Conservation (phyloP, 2,888 invertebrate genomes). For the Mayetiola destructor region DNA sequence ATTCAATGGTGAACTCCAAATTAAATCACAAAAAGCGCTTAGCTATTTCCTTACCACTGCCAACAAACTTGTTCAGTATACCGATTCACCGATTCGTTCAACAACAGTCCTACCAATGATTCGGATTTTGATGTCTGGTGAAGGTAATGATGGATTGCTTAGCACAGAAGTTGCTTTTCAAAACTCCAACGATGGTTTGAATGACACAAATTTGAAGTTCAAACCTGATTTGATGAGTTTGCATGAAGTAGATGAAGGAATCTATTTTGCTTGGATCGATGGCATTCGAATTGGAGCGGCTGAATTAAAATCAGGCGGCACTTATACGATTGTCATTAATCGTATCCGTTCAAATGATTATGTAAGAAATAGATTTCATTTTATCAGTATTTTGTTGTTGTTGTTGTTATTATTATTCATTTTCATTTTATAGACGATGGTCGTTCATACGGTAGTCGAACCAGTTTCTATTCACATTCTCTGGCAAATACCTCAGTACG, state of each 20-base stretch:
- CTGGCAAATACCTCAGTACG: conserved; percentile 74
- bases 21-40: conserved; percentile 25
- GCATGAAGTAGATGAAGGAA: conserved; percentile 25
- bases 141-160: conserved; percentile 14
- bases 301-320: conserved; percentile 45
- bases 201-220: conserved; percentile 13
- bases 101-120: conserved; percentile 29
- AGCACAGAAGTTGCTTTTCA: conserved; percentile 14
- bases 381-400: background rate
- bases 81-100: conserved; percentile 27
- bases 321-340: conserved; percentile 44
- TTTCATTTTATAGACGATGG: conserved; percentile 27
- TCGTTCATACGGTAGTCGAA: conserved; percentile 40
- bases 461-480: conserved; percentile 66
- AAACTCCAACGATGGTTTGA: background rate
- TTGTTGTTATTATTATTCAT: background rate
- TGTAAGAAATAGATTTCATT: background rate
- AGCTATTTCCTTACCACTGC: conserved; percentile 26
- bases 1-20: conserved; percentile 21
- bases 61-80: conserved; percentile 23
- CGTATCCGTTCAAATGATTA: conserved; percentile 20
- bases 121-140: conserved; percentile 28
- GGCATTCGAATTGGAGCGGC: conserved; percentile 28
- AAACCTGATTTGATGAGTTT: conserved; percentile 7
- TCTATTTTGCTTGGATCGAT: conserved; percentile 33